Evolutionary conservation across 1,140 invertebrate genomes (phyloP).

Genomic region (Orius laevigatus): DNA sequence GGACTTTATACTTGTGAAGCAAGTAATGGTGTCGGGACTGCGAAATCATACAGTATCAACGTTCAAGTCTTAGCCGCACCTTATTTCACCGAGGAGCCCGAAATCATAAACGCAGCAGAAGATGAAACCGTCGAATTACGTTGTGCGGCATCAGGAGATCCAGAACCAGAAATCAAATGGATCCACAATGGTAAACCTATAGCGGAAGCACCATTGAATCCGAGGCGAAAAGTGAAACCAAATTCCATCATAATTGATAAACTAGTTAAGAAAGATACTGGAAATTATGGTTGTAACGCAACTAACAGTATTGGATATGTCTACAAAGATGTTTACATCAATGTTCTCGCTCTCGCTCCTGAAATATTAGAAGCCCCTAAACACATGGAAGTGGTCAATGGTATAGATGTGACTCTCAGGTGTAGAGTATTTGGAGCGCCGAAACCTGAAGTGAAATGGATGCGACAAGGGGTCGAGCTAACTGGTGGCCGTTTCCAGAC

Average conservation of each 20-base stretch:
- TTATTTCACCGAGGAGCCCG: slow-evolving; percentile 83
- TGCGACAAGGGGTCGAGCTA: slow-evolving; percentile 58
- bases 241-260: slow-evolving; percentile 70
- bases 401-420: slow-evolving; percentile 60
- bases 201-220: slow-evolving; percentile 51
- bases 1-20: slow-evolving; percentile 81
- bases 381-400: slow-evolving; percentile 66
- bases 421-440: slow-evolving; percentile 94
- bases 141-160: slow-evolving; percentile 76
- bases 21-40: slow-evolving; percentile 72
- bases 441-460: slow-evolving; percentile 87
- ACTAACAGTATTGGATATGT: slow-evolving; percentile 96
- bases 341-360: slow-evolving; percentile 85
- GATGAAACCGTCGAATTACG: slow-evolving; percentile 74
- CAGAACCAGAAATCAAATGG: slow-evolving; percentile 85
- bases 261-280: slow-evolving; percentile 77
- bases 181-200: slow-evolving; percentile 90
- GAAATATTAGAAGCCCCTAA: slow-evolving; percentile 72
- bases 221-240: slow-evolving; percentile 40
- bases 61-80: slow-evolving; percentile 72
- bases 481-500: slow-evolving; percentile 69
- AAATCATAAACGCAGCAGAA: slow-evolving; percentile 75
- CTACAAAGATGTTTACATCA: slow-evolving; percentile 94
- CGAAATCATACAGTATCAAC: slow-evolving; percentile 68
- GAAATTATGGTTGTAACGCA: slow-evolving; percentile 97